Percentiles rank a stretch among this genome's conserved stretches.
These are phyloP conservation scores for Sylvia borin DNA, from an alignment of 2,797 vertebrate genomes.

Conservation along the genomic window DNA sequence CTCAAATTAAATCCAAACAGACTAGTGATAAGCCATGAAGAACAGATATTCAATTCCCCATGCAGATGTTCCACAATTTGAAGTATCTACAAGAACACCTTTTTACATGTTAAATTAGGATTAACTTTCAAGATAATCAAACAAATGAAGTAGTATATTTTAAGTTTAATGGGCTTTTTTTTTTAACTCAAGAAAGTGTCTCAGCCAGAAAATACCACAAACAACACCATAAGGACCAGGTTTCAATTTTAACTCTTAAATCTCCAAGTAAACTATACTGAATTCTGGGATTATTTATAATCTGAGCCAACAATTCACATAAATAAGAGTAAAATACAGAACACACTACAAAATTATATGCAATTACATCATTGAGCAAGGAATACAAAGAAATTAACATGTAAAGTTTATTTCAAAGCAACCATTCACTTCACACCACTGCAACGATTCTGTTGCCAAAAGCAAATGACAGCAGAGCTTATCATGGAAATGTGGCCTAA, in stretches of 20 bases:
- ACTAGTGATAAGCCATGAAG: neutral
- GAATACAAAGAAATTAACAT: neutral
- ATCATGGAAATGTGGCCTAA: neutral
- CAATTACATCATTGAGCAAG: neutral
- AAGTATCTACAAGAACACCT: neutral
- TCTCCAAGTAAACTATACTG: neutral
- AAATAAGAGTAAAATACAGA: neutral
- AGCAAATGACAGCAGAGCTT: neutral
- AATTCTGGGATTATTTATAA: neutral
- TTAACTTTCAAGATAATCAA: neutral
- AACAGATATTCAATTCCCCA: neutral
- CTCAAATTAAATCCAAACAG: neutral
- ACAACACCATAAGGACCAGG: neutral
- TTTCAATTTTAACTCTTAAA: neutral
- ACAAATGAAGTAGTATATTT: neutral
- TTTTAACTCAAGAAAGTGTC: neutral
- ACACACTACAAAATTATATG: neutral
- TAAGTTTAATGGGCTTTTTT: neutral
- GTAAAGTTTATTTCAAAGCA: neutral
- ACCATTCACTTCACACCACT: neutral
- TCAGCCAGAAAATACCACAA: neutral
- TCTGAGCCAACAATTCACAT: neutral
- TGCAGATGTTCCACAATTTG: neutral
- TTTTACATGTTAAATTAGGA: neutral
- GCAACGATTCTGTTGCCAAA: neutral